phyloP scores from a whole-genome alignment of 2,113 vertebrate genomes.

The Gavialis gangeticus region DNA sequence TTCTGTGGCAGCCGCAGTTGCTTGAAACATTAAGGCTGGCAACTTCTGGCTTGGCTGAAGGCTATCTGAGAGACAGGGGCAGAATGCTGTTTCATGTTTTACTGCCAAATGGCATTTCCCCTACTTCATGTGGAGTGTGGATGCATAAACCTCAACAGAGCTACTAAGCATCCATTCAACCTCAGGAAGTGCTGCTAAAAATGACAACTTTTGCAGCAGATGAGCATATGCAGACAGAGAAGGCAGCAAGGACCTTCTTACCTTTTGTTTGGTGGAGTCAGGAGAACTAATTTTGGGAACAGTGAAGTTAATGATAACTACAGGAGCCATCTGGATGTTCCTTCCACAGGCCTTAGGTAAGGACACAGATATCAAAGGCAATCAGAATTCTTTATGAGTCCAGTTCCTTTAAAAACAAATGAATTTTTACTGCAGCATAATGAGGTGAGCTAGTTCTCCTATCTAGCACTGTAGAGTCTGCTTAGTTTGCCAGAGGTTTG shows the following conservation, averaged over 20 bases:
- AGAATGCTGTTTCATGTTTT: conserved; percentile 46
- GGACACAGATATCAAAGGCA: neutral
- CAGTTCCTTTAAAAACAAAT: neutral
- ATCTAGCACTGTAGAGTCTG: neutral
- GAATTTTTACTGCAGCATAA: neutral
- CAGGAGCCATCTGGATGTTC: neutral
- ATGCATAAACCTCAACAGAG: too few relatives aligned
- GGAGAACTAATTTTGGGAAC: neutral
- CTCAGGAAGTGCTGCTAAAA: neutral
- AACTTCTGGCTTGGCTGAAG: neutral
- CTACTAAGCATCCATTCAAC: neutral
- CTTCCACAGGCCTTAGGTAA: neutral
- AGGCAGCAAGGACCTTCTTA: neutral
- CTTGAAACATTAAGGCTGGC: neutral
- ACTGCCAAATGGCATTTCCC: conserved; percentile 12
- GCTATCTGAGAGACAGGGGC: rapidly evolving
- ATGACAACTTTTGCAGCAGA: neutral
- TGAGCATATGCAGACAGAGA: neutral
- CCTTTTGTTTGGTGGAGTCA: neutral
- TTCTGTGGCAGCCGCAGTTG: neutral
- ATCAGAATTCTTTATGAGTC: neutral
- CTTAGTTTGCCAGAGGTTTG: neutral
- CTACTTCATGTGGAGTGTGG: neutral
- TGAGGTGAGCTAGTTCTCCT: neutral
- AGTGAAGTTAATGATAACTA: neutral